Percentiles rank a stretch among this genome's conserved stretches.
Evolutionary conservation across 2,888 invertebrate genomes (phyloP).

Genomic region (Strigamia transsilvanica): DNA sequence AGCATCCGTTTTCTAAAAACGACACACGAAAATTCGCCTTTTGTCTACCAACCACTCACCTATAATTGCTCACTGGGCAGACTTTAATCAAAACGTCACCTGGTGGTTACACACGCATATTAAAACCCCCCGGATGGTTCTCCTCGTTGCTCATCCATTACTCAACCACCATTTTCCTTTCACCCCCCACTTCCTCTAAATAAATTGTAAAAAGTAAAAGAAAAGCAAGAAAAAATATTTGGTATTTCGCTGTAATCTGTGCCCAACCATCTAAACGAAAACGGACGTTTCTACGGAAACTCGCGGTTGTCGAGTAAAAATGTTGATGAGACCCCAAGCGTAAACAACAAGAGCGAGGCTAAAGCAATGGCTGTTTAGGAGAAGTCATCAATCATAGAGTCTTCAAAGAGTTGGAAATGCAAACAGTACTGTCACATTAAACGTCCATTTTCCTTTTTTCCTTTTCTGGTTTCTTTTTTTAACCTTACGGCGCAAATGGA

Average conservation of each 20-base stretch:
- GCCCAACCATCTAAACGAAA: not conserved
- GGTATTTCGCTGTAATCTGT: not conserved
- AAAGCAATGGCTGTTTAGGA: not conserved
- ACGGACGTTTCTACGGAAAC: constrained; percentile 9
- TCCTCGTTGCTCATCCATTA: constrained; percentile 7
- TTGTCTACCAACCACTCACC: not conserved
- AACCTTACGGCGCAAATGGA: not conserved
- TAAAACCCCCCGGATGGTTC: not conserved
- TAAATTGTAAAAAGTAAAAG: not conserved
- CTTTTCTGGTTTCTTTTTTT: not conserved
- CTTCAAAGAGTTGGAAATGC: constrained; percentile 10
- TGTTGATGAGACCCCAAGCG: not conserved
- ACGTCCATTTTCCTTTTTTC: not conserved
- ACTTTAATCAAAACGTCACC: constrained; percentile 26
- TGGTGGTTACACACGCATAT: constrained; percentile 8
- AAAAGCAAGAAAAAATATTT: not conserved
- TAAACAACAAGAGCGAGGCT: not conserved
- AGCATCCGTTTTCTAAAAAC: not conserved
- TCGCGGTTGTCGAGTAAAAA: not conserved
- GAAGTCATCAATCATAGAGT: constrained; percentile 13
- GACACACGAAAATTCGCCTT: not conserved
- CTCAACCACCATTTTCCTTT: not conserved
- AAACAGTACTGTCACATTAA: not conserved
- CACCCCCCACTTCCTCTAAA: not conserved
- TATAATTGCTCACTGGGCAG: constrained; percentile 14